Base-by-base conservation (phyloP, 2,797 vertebrate species). In the Eremophila alpestris region DNA sequence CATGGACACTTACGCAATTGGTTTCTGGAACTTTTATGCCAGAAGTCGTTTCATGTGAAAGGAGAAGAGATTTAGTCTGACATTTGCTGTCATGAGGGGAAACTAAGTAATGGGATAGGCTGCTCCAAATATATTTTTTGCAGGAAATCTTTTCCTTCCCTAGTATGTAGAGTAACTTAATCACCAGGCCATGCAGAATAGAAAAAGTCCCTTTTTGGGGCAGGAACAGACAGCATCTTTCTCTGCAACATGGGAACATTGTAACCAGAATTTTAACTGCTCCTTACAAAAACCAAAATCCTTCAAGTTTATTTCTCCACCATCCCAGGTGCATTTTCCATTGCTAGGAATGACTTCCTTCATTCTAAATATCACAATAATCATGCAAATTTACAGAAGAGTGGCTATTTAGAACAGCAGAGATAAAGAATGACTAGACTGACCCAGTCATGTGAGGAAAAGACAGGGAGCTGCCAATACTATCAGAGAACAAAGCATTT, bases 31-130 rank as follows among this genome's bases (percentile, higher is more conserved):
- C 23, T 78, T 85, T 71, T 68, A 29, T 85, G 76, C 36, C 89
- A 96, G 82, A 62, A 56, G 8, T 64, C 41, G 36, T 86, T 93
- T 79, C 34, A 52, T 15, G 9, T 41, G 45, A 59, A 75, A 74
- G 49, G 51, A 83, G 82, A 60, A 87, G 41, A 84, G 23, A 96
- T 77, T 79, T 81, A 79, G 29, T 89, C 59, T 90, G 91, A 95
- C 73, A 79, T 56, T 83, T 81, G 46, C 51, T 90, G 68, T 83
- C 81, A 51, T 13, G 15, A 79, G 16, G 11, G 30, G 32, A n/a
- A 82, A 19, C 43, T 36, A 64, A 75, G 15, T 30, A 60, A 68
- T 62, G 24, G 54, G 16, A 23, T 29, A 46, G 26, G 43, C 23
- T 76, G 10, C 27, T 74, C 56, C 59, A 77, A 52, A 75, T 87